These are phyloP conservation scores for Toxotes chatareus DNA, from an alignment of 2,113 vertebrate genomes.

Conservation along the genomic window DNA sequence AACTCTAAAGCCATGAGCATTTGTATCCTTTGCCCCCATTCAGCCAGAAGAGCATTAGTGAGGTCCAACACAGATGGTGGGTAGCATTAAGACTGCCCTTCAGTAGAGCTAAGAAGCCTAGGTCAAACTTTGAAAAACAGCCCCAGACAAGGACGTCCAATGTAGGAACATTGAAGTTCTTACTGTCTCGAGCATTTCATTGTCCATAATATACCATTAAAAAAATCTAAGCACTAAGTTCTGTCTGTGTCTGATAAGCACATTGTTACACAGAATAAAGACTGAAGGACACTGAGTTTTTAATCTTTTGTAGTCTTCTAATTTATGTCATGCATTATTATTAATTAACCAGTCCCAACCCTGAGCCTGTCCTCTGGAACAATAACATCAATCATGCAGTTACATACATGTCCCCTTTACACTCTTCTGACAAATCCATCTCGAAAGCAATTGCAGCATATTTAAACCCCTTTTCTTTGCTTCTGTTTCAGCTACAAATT, in stretches of 20 bases:
- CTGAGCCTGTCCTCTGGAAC: conserved; percentile 9
- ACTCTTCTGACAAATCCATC: conserved; percentile 7
- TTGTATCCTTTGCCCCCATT: no score
- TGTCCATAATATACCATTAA: no score
- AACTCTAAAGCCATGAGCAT: no score
- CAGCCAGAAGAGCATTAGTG: no score
- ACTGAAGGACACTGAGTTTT: neutral
- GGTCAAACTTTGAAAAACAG: no score
- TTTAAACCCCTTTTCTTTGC: conserved; percentile 8
- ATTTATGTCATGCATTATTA: neutral
- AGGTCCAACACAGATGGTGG: no score
- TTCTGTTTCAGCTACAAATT: neutral
- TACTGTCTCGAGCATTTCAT: no score
- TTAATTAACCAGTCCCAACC: conserved; percentile 13
- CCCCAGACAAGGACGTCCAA: no score
- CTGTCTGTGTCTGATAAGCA: neutral
- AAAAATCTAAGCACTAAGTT: no score
- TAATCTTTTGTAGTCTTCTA: conserved; percentile 11
- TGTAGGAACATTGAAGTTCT: no score
- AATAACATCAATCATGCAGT: neutral
- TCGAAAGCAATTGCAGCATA: neutral
- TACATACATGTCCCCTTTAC: neutral
- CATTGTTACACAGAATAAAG: neutral
- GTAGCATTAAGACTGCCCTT: no score
- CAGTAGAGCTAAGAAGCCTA: no score